These are phyloP conservation scores for Agrochola lota DNA, from an alignment of 2,888 invertebrate genomes.

Conservation along the genomic window DNA sequence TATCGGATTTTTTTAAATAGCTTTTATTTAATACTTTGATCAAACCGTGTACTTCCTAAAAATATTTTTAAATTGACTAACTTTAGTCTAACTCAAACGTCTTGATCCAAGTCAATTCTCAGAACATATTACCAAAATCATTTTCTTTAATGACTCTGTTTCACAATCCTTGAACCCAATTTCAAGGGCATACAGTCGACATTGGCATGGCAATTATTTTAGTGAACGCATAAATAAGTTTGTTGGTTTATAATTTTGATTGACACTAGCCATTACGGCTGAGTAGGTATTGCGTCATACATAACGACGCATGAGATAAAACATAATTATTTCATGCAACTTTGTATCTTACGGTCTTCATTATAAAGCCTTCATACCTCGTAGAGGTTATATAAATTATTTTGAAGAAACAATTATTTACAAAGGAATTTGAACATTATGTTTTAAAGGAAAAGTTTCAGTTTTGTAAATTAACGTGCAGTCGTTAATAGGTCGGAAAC, in stretches of 20 bases:
- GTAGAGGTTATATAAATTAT: constrained; percentile 49
- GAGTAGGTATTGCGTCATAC: constrained; percentile 88
- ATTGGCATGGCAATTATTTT: constrained; percentile 73
- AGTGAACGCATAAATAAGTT: constrained; percentile 78
- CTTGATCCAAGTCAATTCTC: constrained; percentile 82
- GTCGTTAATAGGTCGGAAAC: constrained; percentile 54
- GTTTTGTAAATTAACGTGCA: constrained; percentile 53
- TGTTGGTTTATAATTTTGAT: constrained; percentile 89
- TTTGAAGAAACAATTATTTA: constrained; percentile 65
- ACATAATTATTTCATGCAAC: constrained; percentile 63
- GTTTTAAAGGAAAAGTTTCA: constrained; percentile 61
- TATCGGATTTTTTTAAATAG: neutral
- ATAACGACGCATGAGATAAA: constrained; percentile 82
- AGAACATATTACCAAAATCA: constrained; percentile 78
- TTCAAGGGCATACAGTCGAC: constrained; percentile 71
- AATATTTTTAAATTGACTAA: constrained; percentile 73
- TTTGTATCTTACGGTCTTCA: constrained; percentile 57
- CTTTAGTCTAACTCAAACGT: constrained; percentile 77
- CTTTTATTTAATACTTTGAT: neutral
- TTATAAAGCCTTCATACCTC: constrained; percentile 53
- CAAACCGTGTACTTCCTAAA: constrained; percentile 47
- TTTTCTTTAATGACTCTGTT: constrained; percentile 60
- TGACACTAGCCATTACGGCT: constrained; percentile 90
- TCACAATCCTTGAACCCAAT: constrained; percentile 60
- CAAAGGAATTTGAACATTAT: constrained; percentile 69